A percentile compares a stretch with the other conserved stretches of the same genome.
Conservation (phyloP, 2,113 vertebrate species). For the Athene cunicularia region DNA sequence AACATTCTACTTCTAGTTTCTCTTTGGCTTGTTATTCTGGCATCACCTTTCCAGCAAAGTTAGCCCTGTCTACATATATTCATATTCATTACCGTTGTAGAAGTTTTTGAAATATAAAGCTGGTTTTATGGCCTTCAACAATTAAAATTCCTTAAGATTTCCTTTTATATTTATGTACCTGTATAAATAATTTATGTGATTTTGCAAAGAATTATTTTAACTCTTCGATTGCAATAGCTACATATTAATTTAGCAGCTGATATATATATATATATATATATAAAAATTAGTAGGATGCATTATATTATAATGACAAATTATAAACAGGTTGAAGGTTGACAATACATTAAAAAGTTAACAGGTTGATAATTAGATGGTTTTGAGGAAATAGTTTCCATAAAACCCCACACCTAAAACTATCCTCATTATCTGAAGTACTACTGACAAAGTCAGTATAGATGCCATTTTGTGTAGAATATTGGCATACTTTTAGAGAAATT, state of each 20-base stretch:
- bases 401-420: not conserved
- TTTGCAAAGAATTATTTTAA: not conserved
- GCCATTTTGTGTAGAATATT: not conserved
- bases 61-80: not conserved
- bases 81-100: not conserved
- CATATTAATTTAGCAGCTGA: not conserved
- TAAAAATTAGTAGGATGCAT: not conserved
- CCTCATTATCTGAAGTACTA: not conserved
- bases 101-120: not conserved
- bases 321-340: not conserved
- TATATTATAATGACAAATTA: not conserved
- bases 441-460: not conserved
- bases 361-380: not conserved
- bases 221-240: not conserved
- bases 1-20: not conserved
- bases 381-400: not conserved
- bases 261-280: not conserved
- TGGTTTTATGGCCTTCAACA: not conserved
- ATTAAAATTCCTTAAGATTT: not conserved
- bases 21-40: not conserved
- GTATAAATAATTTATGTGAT: not conserved
- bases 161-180: not conserved
- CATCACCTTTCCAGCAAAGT: not conserved
- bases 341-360: not conserved
- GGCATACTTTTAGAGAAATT: not conserved